Evolutionary conservation across 2,888 invertebrate species (phyloP).

Genomic region (Harpagoxenus sublaevis): DNA sequence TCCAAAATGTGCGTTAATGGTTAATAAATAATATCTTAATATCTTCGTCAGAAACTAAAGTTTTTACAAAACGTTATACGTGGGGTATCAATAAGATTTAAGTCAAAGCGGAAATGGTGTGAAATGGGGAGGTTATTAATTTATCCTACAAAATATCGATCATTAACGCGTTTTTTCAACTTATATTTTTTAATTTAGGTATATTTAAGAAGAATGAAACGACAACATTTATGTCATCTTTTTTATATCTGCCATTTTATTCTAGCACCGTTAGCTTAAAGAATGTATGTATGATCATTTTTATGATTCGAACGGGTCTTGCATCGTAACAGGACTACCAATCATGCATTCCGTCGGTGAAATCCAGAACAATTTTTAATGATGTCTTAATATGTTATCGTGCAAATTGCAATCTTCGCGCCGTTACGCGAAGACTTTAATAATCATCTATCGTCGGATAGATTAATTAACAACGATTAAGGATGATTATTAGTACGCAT

Average conservation of each 20-base stretch:
- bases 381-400: slow-evolving; percentile 50
- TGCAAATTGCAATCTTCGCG: slow-evolving; percentile 52
- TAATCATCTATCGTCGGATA: slow-evolving; percentile 53
- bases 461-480: slow-evolving; percentile 64
- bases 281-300: not conserved
- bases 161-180: not conserved
- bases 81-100: not conserved
- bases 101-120: not conserved
- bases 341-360: slow-evolving; percentile 16
- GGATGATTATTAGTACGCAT: slow-evolving; percentile 50
- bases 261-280: not conserved
- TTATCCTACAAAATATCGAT: not conserved
- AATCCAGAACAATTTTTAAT: slow-evolving; percentile 59
- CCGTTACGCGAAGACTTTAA: slow-evolving; percentile 43
- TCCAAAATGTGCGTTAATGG: not conserved
- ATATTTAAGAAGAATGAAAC: not conserved
- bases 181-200: not conserved
- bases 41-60: not conserved
- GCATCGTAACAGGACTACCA: slow-evolving; percentile 3
- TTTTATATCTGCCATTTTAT: not conserved
- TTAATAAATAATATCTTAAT: not conserved
- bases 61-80: not conserved
- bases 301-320: slow-evolving; percentile 4
- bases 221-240: not conserved
- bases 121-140: not conserved